A percentile compares a stretch with the other conserved stretches of the same genome.
phyloP scores from a whole-genome alignment of 2,113 vertebrate species.

The Clarias gariepinus region DNA sequence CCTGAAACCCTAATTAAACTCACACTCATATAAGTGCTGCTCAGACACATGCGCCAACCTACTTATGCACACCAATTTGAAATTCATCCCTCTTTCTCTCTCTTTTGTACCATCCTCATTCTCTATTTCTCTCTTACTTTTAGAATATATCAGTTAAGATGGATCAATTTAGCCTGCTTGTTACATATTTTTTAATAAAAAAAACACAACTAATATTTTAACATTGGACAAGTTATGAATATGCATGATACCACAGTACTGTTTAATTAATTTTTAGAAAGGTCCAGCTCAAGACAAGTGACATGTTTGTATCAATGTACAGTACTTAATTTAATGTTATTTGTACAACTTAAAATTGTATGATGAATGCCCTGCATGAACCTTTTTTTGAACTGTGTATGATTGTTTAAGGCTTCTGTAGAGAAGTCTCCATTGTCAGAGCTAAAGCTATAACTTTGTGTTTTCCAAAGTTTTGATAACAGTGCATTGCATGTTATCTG shows the following conservation, averaged over 20 bases:
- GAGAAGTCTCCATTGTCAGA: neutral
- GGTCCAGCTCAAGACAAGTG: neutral
- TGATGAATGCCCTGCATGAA: neutral
- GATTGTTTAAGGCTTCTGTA: neutral
- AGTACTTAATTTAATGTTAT: neutral
- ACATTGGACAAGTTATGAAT: slow-evolving; percentile 16
- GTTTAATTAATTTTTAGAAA: neutral
- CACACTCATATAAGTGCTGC: slow-evolving; percentile 24
- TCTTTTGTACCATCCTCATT: neutral
- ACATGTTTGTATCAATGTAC: neutral
- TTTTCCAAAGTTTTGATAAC: neutral
- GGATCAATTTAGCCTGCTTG: neutral
- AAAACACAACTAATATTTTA: slow-evolving; percentile 21
- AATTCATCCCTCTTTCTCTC: slow-evolving; percentile 37
- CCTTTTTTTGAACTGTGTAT: no score
- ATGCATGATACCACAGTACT: neutral
- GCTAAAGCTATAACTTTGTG: neutral
- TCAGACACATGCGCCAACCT: slow-evolving; percentile 24
- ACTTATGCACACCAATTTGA: slow-evolving; percentile 31
- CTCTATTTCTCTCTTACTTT: neutral
- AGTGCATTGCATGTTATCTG: neutral
- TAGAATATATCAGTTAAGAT: slow-evolving; percentile 17
- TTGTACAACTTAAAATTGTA: neutral
- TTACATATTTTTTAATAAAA: slow-evolving; percentile 27
- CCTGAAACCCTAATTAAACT: slow-evolving; percentile 37